Conservation (phyloP, 1,140 invertebrate species). For the Heliconius nattereri region DNA sequence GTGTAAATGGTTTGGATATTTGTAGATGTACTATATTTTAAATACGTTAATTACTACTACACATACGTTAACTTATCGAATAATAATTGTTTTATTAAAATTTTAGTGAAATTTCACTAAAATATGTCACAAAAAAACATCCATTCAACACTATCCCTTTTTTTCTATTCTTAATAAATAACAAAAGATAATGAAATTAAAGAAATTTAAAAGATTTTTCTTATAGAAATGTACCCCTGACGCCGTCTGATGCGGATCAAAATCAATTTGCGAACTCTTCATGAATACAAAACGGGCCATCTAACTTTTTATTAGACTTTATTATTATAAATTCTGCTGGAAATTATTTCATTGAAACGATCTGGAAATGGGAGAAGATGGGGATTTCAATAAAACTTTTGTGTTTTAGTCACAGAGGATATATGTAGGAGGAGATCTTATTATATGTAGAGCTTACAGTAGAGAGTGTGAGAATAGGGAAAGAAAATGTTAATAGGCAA, state of each 20-base stretch:
- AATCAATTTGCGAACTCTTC: constrained; percentile 29
- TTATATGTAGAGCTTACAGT: too few relatives aligned
- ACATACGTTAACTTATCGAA: too few relatives aligned
- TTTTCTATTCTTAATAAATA: not conserved
- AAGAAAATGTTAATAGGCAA: too few relatives aligned
- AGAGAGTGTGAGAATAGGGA: too few relatives aligned
- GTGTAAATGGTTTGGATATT: too few relatives aligned
- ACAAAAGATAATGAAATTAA: not conserved
- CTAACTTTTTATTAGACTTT: constrained; percentile 24
- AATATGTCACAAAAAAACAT: not conserved
- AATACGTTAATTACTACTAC: too few relatives aligned
- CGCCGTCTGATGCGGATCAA: constrained; percentile 17
- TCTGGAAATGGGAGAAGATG: not conserved
- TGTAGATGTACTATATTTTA: too few relatives aligned
- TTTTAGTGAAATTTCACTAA: too few relatives aligned
- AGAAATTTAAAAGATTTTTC: not conserved
- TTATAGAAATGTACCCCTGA: not conserved
- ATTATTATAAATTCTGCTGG: constrained; percentile 19
- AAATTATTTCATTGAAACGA: constrained; percentile 9
- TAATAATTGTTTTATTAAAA: too few relatives aligned
- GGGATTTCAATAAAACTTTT: not conserved
- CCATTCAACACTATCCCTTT: not conserved
- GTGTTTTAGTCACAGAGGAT: not conserved
- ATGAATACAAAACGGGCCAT: constrained; percentile 29
- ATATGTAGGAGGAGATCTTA: too few relatives aligned